A percentile compares a stretch with the other conserved stretches of the same genome.
These are phyloP conservation scores for Ferdinandea cuprea DNA, from an alignment of 2,888 invertebrate genomes.

Conservation along the genomic window DNA sequence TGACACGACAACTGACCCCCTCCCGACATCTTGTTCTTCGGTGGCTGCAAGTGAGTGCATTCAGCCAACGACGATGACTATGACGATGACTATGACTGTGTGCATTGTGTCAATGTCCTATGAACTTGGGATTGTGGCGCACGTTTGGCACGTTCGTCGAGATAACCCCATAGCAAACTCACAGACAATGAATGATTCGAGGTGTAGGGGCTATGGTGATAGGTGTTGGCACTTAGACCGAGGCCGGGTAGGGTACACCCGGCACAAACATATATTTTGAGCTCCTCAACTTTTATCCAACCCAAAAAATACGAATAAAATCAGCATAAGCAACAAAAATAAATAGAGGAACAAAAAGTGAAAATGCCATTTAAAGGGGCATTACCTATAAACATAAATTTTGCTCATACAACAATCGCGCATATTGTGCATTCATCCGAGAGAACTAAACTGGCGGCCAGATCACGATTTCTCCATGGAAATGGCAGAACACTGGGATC, in stretches of 20 bases:
- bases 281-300: constrained; percentile 33
- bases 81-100: constrained; percentile 39
- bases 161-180: constrained; percentile 50
- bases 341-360: constrained; percentile 21
- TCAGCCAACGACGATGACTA: constrained; percentile 35
- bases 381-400: constrained; percentile 66
- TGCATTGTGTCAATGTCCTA: constrained; percentile 70
- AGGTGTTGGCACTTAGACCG: constrained; percentile 58
- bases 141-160: constrained; percentile 73
- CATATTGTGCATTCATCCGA: constrained; percentile 57
- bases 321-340: too few relatives aligned
- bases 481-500: constrained; percentile 1
- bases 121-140: constrained; percentile 71
- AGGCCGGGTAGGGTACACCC: too few relatives aligned
- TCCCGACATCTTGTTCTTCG: constrained; percentile 47
- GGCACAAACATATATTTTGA: constrained; percentile 42
- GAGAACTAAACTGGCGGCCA: constrained; percentile 44
- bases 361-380: constrained; percentile 58
- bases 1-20: constrained; percentile 67
- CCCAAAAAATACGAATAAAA: constrained; percentile 19
- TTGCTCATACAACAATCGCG: constrained; percentile 62
- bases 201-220: constrained; percentile 52
- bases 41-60: constrained; percentile 45
- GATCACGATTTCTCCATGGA: constrained; percentile 61
- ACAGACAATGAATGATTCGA: constrained; percentile 39